Evolutionary conservation across 2,797 vertebrate genomes (phyloP).

Genomic region (Sebastes vulpes): DNA sequence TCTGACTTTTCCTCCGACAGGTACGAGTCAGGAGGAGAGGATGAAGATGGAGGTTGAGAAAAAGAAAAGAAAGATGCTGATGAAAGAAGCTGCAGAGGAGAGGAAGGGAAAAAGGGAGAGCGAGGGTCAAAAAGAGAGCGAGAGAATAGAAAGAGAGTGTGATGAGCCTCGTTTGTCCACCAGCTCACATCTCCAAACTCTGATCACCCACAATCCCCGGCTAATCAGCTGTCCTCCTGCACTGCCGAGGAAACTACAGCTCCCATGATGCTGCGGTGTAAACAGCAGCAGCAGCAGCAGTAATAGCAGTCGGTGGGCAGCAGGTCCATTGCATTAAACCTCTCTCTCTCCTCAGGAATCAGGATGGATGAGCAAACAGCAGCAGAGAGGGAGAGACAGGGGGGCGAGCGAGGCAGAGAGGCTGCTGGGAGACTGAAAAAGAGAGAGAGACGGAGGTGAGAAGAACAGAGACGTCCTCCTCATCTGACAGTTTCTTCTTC

Average conservation of each 20-base stretch:
- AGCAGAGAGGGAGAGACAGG: not conserved
- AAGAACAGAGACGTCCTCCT: conserved; percentile 6
- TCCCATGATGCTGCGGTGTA: conserved; percentile 67
- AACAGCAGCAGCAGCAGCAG: conserved; percentile 49
- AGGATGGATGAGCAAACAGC: not conserved
- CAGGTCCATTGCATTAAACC: conserved; percentile 49
- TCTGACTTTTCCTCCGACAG: conserved; percentile 18
- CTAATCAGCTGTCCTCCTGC: conserved; percentile 57
- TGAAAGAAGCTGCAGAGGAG: not conserved
- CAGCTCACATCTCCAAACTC: conserved; percentile 69
- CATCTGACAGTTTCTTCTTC: conserved; percentile 42
- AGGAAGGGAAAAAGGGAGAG: not conserved
- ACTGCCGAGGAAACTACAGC: conserved; percentile 43
- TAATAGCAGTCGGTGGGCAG: conserved; percentile 41
- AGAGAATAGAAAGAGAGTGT: conserved; percentile 23
- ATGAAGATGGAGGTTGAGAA: not conserved
- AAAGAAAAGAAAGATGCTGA: not conserved
- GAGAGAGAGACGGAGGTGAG: conserved; percentile 19
- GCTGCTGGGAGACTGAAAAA: not conserved
- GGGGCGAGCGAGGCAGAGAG: conserved; percentile 9
- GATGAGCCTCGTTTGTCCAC: conserved; percentile 36
- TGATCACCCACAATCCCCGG: conserved; percentile 37
- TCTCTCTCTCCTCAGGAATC: conserved; percentile 8
- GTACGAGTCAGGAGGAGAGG: not conserved
- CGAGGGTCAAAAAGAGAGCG: not conserved